Evolutionary conservation across 1,140 invertebrate species (phyloP).

Genomic region (Zophobas atratus): DNA sequence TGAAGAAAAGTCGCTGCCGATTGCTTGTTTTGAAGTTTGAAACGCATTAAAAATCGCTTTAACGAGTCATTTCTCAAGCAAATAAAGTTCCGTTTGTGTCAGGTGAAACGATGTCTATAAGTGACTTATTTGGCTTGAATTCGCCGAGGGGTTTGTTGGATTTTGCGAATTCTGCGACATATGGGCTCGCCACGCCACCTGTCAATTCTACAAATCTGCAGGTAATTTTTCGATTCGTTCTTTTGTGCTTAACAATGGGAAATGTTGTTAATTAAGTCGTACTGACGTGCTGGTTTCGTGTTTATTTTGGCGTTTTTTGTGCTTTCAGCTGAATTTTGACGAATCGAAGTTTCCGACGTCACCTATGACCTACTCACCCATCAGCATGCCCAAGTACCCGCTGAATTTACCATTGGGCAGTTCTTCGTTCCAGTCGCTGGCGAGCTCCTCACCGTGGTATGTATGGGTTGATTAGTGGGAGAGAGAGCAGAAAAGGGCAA

Average conservation of each 20-base stretch:
- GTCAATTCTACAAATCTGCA: slow-evolving; percentile 62
- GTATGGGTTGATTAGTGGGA: background rate
- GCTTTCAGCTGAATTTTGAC: slow-evolving; percentile 56
- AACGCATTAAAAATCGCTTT: slow-evolving; percentile 37
- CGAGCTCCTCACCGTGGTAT: slow-evolving; percentile 63
- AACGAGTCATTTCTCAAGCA: background rate
- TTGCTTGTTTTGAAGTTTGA: slow-evolving; percentile 35
- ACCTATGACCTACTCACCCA: slow-evolving; percentile 46
- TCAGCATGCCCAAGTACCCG: slow-evolving; percentile 52
- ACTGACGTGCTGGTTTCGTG: background rate
- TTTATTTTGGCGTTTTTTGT: slow-evolving; percentile 25
- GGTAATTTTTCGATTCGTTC: slow-evolving; percentile 55
- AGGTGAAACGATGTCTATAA: slow-evolving; percentile 69
- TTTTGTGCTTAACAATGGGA: background rate
- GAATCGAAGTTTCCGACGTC: slow-evolving; percentile 54
- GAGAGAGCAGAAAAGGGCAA: background rate
- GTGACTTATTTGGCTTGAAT: slow-evolving; percentile 72
- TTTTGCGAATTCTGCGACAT: slow-evolving; percentile 56
- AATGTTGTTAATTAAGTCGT: too few species aligned
- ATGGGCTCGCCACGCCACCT: slow-evolving; percentile 62
- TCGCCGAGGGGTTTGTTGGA: slow-evolving; percentile 70
- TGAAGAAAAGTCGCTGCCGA: background rate
- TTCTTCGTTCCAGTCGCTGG: slow-evolving; percentile 54
- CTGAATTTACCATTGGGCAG: slow-evolving; percentile 58
- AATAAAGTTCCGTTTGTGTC: slow-evolving; percentile 39